phyloP scores from a whole-genome alignment of 1,140 invertebrate species.

The Choristoneura fumiferana region DNA sequence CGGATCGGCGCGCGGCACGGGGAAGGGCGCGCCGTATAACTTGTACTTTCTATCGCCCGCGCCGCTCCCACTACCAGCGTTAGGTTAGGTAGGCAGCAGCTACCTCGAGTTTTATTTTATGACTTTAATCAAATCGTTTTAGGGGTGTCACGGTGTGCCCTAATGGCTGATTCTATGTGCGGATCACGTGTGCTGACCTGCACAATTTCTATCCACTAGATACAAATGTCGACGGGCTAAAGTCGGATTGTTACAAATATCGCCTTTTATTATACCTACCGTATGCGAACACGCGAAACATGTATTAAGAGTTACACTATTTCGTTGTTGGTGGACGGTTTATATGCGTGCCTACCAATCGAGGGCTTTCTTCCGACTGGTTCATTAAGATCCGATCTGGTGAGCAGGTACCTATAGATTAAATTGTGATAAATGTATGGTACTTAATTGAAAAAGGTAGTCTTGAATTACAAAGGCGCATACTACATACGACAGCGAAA shows the following conservation, averaged over 20 bases:
- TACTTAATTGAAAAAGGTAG: too few species aligned
- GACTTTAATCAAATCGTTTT: conserved; percentile 70
- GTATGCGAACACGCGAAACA: conserved; percentile 43
- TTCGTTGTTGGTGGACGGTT: conserved; percentile 22
- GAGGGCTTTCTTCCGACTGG: background rate
- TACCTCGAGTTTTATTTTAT: conserved; percentile 65
- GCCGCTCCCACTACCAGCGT: conserved; percentile 24
- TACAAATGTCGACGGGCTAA: conserved; percentile 25
- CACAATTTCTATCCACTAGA: conserved; percentile 32
- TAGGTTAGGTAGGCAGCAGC: too few species aligned
- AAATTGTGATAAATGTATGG: too few species aligned
- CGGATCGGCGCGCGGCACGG: conserved; percentile 39
- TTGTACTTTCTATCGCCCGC: conserved; percentile 52
- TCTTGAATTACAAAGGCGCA: too few species aligned
- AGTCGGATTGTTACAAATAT: conserved; percentile 42
- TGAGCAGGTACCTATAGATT: background rate
- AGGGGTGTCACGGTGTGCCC: conserved; percentile 52
- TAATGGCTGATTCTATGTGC: conserved; percentile 53
- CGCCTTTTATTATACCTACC: conserved; percentile 34
- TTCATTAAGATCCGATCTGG: conserved; percentile 1
- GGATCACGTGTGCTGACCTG: conserved; percentile 49
- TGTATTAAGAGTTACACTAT: conserved; percentile 42
- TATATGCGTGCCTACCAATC: background rate
- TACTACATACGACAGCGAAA: too few species aligned
- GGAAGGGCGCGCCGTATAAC: conserved; percentile 54